Evolutionary conservation across 1,140 invertebrate species (phyloP).

Genomic region (Leptinotarsa texana): DNA sequence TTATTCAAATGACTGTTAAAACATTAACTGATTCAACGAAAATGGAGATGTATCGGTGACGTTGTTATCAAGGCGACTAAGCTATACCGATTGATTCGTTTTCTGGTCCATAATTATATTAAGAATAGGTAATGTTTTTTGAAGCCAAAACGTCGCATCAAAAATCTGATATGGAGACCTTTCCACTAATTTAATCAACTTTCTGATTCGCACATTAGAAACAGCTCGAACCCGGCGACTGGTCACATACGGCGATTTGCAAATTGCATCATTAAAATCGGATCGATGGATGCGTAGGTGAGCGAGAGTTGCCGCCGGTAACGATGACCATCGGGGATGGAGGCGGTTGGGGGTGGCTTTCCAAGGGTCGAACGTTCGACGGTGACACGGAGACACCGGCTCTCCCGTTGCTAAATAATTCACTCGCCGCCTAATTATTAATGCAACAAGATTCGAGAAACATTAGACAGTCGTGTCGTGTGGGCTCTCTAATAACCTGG

Average conservation of each 20-base stretch:
- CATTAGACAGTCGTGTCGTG: conserved; percentile 2
- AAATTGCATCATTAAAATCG: conserved; percentile 23
- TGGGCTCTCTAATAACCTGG: neutral
- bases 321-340: conserved; percentile 12
- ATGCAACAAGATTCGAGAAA: neutral
- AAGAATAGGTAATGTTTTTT: too few relatives aligned
- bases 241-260: conserved; percentile 23
- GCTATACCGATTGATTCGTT: too few relatives aligned
- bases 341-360: neutral
- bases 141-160: too few relatives aligned
- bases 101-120: too few relatives aligned
- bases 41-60: too few relatives aligned
- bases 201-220: conserved; percentile 1
- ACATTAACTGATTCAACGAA: too few relatives aligned
- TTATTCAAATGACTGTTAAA: too few relatives aligned
- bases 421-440: neutral
- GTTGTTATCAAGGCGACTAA: too few relatives aligned
- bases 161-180: too few relatives aligned
- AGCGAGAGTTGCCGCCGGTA: neutral
- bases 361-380: neutral
- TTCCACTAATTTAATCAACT: neutral
- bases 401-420: neutral
- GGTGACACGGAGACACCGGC: neutral
- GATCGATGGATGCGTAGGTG: conserved; percentile 23
- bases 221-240: neutral